Base-by-base conservation (phyloP, 1,140 invertebrate genomes). In the Drosophila funebris region DNA sequence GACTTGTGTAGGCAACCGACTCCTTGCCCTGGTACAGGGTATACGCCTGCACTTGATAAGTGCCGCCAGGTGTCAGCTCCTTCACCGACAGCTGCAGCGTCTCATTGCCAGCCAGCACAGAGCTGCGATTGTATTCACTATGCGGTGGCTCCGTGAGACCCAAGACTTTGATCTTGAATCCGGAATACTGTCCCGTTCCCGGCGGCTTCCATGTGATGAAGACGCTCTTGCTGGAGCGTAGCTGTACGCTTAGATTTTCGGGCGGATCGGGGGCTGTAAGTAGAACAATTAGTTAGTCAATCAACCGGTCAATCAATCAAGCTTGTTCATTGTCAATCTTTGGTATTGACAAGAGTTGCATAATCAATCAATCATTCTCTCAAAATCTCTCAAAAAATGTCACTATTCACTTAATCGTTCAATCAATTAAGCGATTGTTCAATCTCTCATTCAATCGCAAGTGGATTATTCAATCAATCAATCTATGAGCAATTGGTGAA, bases 1-100 rank as follows among this genome's bases (percentile, higher is more conserved):
- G 94, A 68, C 96, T 96, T 29, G 97, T 96, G 84, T 97, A 98
- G 4, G 96, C 96, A 36, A 96, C 95, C 84, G 96, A 97, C 92
- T 98, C 97, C 93, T 97, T 97, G 74, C 95, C 95, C 89, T 97
- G 96, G 88, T 96, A 96, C 22, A 97, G 95, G 37, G 97, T 97
- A 89, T 96, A 97, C 9, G 98, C 94, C 91, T 97, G 96, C 58
- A 98, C 94, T 92, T 97, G 96, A 91, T 98, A 98, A 9, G 96
- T 97, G 58, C 96, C 97, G 68, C 97, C 97, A 0, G 96, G 96
- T 20, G 95, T 96, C 29, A 98, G 43, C 84, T 98, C 96, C 62
- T 95, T 93, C 16, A 97, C 93, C n/a, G 94, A 93, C 75, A 97
- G 94, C 62, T 96, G 94, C 67, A 93, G 92, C 63, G 93, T 93